Conservation (phyloP, 1,140 invertebrate species). For the Drosophila oshimai region DNA sequence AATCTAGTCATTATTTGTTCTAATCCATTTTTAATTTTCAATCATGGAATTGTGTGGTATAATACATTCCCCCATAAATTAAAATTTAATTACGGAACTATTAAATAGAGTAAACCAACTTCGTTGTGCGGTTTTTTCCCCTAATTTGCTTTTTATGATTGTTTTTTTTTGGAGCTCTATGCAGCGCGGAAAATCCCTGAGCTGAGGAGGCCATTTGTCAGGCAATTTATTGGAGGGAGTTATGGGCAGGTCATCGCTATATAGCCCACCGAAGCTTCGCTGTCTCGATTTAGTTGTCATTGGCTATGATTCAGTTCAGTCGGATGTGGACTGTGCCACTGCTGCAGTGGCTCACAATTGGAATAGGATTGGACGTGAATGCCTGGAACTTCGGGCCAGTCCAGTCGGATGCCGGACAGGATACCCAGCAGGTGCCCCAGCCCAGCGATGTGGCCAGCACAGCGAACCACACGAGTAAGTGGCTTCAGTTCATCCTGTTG, state of each 20-base stretch:
- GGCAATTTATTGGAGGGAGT: slow-evolving; percentile 42
- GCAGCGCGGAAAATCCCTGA: slow-evolving; percentile 64
- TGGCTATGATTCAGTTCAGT: slow-evolving; percentile 46
- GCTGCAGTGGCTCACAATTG: slow-evolving; percentile 12
- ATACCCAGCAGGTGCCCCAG: slow-evolving; percentile 16
- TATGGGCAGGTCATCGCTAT: slow-evolving; percentile 37
- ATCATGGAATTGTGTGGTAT: too few species aligned
- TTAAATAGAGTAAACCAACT: neutral
- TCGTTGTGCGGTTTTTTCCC: neutral
- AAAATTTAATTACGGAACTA: too few species aligned
- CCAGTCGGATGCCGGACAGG: neutral
- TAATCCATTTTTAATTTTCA: too few species aligned
- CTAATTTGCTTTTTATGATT: slow-evolving; percentile 22
- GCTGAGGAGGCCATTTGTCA: slow-evolving; percentile 43
- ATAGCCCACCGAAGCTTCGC: slow-evolving; percentile 38
- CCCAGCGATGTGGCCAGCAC: slow-evolving; percentile 50
- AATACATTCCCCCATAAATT: too few species aligned
- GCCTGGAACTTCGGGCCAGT: slow-evolving; percentile 52
- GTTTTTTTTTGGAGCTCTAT: slow-evolving; percentile 26
- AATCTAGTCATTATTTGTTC: too few species aligned
- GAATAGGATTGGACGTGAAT: neutral
- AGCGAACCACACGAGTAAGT: slow-evolving; percentile 58
- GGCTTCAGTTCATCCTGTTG: neutral
- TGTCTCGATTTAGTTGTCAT: slow-evolving; percentile 49
- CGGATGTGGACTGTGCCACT: slow-evolving; percentile 15